Percentiles rank a stretch among this genome's conserved stretches.
Evolutionary conservation across 2,888 invertebrate species (phyloP).

Genomic region (Melinopterus prodromus): DNA sequence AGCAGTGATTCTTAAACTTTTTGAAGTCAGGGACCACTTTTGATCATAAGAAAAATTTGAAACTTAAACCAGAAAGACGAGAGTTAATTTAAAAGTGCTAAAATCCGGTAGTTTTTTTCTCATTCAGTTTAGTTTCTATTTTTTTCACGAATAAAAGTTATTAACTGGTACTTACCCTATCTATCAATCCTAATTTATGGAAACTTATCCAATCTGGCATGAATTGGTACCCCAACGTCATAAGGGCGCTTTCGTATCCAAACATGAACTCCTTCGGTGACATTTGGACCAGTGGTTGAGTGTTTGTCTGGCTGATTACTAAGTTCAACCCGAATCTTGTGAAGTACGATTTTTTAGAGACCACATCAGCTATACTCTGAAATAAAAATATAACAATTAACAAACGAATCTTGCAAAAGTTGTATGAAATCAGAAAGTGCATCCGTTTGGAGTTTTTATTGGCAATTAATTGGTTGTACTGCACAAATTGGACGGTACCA

Average conservation of each 20-base stretch:
- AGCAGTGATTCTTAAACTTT: no score
- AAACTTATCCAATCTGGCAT: slow-evolving; percentile 87
- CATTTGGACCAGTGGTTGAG: slow-evolving; percentile 78
- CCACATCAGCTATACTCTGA: slow-evolving; percentile 85
- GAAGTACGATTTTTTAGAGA: slow-evolving; percentile 70
- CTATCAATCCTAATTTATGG: slow-evolving; percentile 87
- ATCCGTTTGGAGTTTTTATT: no score
- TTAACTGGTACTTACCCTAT: slow-evolving; percentile 71
- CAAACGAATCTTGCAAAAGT: background rate
- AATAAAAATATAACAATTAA: slow-evolving; percentile 46
- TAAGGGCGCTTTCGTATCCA: slow-evolving; percentile 82
- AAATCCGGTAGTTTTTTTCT: no score
- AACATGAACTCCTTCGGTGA: slow-evolving; percentile 91
- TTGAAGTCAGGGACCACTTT: no score
- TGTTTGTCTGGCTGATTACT: slow-evolving; percentile 72
- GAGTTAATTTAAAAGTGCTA: no score
- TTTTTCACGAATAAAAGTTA: background rate
- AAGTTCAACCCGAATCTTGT: slow-evolving; percentile 76
- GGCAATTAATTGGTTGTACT: no score
- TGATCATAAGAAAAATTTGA: no score
- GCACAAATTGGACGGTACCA: background rate
- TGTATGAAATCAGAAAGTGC: background rate
- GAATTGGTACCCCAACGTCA: slow-evolving; percentile 83
- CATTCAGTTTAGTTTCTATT: no score
- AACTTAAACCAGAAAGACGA: no score